Evolutionary conservation across 1,140 invertebrate species (phyloP).

Genomic region (Penaeus japonicus): DNA sequence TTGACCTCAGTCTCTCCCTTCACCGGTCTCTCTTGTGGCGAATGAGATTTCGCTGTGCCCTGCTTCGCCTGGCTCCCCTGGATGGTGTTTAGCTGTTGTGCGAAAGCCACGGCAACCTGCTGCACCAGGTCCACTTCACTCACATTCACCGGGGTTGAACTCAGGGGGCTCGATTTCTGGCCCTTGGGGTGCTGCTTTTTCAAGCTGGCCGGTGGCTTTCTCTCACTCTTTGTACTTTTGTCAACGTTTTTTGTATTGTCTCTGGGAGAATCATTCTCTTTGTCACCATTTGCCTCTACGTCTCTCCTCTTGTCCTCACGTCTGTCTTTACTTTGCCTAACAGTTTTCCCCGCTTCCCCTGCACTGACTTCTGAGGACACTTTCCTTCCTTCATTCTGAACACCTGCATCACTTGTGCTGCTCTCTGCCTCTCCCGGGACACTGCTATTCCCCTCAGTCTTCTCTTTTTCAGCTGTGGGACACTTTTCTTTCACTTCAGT

Average conservation of each 20-base stretch:
- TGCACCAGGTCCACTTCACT: slow-evolving; percentile 36
- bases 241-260: too few species aligned
- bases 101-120: slow-evolving; percentile 34
- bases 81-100: slow-evolving; percentile 31
- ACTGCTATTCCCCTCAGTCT: too few species aligned
- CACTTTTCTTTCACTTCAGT: too few species aligned
- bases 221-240: too few species aligned
- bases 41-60: not conserved
- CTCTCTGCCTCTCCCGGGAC: not conserved
- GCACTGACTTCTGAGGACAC: too few species aligned
- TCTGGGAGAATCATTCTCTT: too few species aligned
- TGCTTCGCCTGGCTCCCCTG: slow-evolving; percentile 21
- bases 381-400: not conserved
- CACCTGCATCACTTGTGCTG: not conserved
- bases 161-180: not conserved
- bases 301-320: too few species aligned
- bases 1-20: not conserved
- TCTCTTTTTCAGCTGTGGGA: not conserved
- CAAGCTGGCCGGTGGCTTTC: too few species aligned
- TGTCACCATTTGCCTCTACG: too few species aligned
- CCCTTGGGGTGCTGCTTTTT: too few species aligned
- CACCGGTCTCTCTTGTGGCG: not conserved
- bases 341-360: too few species aligned
- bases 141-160: not conserved
- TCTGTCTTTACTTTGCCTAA: too few species aligned